phyloP scores from a whole-genome alignment of 2,113 vertebrate species.

The Chroicocephalus ridibundus region DNA sequence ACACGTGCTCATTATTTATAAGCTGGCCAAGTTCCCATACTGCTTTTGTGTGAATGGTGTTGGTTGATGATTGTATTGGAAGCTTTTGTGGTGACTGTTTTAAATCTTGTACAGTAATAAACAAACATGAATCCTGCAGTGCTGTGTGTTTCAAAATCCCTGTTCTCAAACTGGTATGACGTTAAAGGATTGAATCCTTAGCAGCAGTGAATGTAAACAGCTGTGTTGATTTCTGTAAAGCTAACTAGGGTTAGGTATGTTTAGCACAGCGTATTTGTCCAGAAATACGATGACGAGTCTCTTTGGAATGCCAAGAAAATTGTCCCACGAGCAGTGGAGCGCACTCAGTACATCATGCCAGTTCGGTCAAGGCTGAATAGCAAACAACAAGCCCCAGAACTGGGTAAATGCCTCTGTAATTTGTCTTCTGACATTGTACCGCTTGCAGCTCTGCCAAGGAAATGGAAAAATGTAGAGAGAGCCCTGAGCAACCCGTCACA shows the following conservation, averaged over 20 bases:
- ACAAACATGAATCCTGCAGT: not conserved
- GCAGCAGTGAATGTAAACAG: not conserved
- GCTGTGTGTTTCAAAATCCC: not conserved
- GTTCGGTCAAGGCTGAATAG: constrained; percentile 35
- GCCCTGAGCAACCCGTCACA: constrained; percentile 3
- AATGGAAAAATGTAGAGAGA: constrained; percentile 1
- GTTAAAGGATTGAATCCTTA: not conserved
- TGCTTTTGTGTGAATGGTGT: not conserved
- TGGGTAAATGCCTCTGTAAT: constrained; percentile 49
- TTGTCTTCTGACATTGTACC: constrained; percentile 44
- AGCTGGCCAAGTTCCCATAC: not conserved
- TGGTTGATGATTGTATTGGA: not conserved
- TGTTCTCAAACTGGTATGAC: not conserved
- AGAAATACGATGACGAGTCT: constrained; percentile 4
- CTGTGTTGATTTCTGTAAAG: not conserved
- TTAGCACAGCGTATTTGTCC: constrained; percentile 15
- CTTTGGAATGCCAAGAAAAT: constrained; percentile 21
- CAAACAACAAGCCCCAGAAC: not conserved
- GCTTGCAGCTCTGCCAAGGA: constrained; percentile 55
- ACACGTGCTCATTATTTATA: not conserved
- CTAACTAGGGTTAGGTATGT: not conserved
- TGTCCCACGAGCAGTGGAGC: constrained; percentile 21
- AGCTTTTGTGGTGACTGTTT: not conserved
- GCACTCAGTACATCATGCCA: not conserved
- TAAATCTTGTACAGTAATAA: not conserved